A percentile compares a stretch with the other conserved stretches of the same genome.
phyloP scores from a whole-genome alignment of 2,113 vertebrate species.

The Pituophis catenifer region DNA sequence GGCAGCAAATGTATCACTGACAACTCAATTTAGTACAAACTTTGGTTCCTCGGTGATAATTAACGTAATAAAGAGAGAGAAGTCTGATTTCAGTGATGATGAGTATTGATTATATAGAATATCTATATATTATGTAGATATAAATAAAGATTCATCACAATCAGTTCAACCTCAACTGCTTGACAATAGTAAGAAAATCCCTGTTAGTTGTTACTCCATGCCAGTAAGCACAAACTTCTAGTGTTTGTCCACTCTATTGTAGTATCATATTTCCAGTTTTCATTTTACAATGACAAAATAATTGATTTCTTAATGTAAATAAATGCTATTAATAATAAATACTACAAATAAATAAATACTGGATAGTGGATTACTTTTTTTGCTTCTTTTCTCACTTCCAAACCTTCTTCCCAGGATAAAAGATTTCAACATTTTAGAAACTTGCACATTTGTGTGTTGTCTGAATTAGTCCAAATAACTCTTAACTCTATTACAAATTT shows the following conservation, averaged over 20 bases:
- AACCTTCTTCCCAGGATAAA: not conserved
- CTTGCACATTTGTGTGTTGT: not conserved
- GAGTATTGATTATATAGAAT: not conserved
- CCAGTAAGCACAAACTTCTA: not conserved
- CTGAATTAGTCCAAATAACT: not conserved
- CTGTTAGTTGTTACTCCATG: not conserved
- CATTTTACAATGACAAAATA: not conserved
- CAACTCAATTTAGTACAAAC: not conserved
- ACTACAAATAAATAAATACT: not conserved
- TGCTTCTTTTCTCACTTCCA: not conserved
- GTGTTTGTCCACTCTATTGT: not conserved
- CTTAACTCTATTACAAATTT: not conserved
- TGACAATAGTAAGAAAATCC: not conserved
- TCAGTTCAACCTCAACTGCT: not conserved
- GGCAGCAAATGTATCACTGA: fast-evolving
- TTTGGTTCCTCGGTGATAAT: not conserved
- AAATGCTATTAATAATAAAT: not conserved
- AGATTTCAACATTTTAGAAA: not conserved
- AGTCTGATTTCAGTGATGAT: not conserved
- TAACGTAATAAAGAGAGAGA: not conserved
- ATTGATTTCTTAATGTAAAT: not conserved
- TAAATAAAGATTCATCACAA: not conserved
- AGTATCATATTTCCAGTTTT: not conserved
- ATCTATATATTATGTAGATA: not conserved
- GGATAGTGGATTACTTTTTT: not conserved